A percentile compares a stretch with the other conserved stretches of the same genome.
These are phyloP conservation scores for Halotydeus destructor DNA, from an alignment of 1,140 invertebrate species.

Conservation along the genomic window DNA sequence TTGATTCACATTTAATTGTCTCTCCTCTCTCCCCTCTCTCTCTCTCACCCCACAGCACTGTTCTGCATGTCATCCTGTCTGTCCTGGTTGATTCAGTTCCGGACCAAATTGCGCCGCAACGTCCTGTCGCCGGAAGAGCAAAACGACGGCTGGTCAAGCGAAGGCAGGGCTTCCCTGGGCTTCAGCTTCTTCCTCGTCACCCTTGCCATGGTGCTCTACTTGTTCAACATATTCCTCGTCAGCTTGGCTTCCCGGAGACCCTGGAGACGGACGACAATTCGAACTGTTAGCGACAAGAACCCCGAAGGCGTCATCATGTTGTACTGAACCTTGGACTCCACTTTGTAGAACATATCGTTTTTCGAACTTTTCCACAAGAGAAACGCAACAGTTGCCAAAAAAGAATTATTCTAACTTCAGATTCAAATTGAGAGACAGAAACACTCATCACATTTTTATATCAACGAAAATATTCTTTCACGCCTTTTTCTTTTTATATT, in stretches of 20 bases:
- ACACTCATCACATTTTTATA: no score
- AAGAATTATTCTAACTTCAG: no score
- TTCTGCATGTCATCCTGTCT: slow-evolving; percentile 42
- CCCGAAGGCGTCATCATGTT: slow-evolving; percentile 62
- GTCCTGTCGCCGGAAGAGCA: slow-evolving; percentile 50
- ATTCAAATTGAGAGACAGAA: no score
- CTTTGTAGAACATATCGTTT: no score
- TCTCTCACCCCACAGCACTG: no score
- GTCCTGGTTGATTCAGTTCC: slow-evolving; percentile 52
- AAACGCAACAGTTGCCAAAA: no score
- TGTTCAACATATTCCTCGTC: slow-evolving; percentile 50
- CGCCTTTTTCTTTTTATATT: no score
- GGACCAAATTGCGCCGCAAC: slow-evolving; percentile 45
- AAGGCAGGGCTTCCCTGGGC: slow-evolving; percentile 41
- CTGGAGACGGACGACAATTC: slow-evolving; percentile 30
- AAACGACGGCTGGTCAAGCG: slow-evolving; percentile 46
- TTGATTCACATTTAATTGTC: no score
- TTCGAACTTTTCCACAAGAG: no score
- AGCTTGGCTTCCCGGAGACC: slow-evolving; percentile 44
- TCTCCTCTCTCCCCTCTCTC: slow-evolving; percentile 25
- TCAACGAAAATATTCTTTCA: background rate
- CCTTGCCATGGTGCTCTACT: slow-evolving; percentile 40
- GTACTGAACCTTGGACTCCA: slow-evolving; percentile 36
- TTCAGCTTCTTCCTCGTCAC: slow-evolving; percentile 64
- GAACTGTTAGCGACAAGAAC: slow-evolving; percentile 40